Evolutionary conservation across 2,888 invertebrate species (phyloP), one percentile per base, ranked within the genome.

Genomic region (Microchrysa polita): DNA sequence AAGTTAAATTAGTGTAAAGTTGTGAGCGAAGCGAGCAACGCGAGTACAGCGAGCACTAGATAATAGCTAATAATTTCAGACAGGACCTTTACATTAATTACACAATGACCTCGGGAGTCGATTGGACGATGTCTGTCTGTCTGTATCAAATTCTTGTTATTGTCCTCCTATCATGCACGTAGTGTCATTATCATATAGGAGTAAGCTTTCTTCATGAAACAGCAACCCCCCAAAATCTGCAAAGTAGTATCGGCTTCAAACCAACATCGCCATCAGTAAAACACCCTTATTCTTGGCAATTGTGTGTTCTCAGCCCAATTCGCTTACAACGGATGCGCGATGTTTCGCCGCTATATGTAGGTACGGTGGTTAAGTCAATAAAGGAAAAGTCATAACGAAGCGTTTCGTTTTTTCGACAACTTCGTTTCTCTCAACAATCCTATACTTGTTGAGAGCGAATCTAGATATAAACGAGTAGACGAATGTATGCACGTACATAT

Each of bases 381-480:
- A 73, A 75, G 73, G 75, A 75, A 73, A 75, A 75, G 75, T 75
- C 75, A 75, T 75, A 75, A 75, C 75, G 75, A 75, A 75, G 71
- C 63, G 72, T 65, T 71, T 42, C 60, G 65, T 73, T 75, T 75
- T 75, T 75, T 48, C 59, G 16, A 14, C 67, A 34, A 20, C 27
- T 44, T 23, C 59, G 42, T 34, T 34, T 55, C 18, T 18, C 10
- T 22, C 10, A 18, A 55, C 55, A 55, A 18, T 5, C 55, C 20
- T 18, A 55, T 18, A 55, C 27, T 34, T 34, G 27, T n/a, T n/a
- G n/a, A n/a, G n/a, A 34, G 7, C 7, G 7, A 34, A 34, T 34
- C 27, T 34, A 34, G 27, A 34, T 34, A 34, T 34, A n/a, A n/a
- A 34, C 27, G 27, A 34, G 65, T 48, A 65, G 4, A 48, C 10